Evolutionary conservation across 2,113 vertebrate species (phyloP).

Genomic region (Dipodomys stephensi): DNA sequence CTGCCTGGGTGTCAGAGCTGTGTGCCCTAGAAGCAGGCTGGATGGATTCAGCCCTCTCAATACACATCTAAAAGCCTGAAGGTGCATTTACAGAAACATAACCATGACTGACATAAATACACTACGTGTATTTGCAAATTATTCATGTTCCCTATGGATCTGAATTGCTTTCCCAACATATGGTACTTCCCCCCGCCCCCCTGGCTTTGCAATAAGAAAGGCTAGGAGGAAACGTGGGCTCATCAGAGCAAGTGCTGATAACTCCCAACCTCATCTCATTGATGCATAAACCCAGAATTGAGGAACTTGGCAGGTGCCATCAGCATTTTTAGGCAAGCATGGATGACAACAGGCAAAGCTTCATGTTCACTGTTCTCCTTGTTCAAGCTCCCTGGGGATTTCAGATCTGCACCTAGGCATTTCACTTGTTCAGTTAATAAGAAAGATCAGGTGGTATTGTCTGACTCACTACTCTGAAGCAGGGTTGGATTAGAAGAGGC

Average conservation of each 20-base stretch:
- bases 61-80: slow-evolving; percentile 72
- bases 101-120: background rate
- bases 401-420: background rate
- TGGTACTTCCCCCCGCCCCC: background rate
- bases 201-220: background rate
- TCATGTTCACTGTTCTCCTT: background rate
- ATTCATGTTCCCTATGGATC: background rate
- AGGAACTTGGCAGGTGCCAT: background rate
- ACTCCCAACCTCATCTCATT: background rate
- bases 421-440: background rate
- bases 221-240: background rate
- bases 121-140: slow-evolving; percentile 22
- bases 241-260: background rate
- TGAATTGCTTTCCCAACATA: background rate
- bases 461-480: background rate
- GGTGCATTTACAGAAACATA: slow-evolving; percentile 66
- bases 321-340: background rate
- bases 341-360: background rate
- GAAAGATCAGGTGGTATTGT: background rate
- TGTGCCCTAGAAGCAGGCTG: background rate
- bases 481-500: slow-evolving; percentile 20
- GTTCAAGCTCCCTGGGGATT: background rate
- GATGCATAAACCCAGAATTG: background rate
- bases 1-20: background rate
- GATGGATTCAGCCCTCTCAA: slow-evolving; percentile 29